phyloP scores from a whole-genome alignment of 2,888 invertebrate species.

The Orthosia gracilis region DNA sequence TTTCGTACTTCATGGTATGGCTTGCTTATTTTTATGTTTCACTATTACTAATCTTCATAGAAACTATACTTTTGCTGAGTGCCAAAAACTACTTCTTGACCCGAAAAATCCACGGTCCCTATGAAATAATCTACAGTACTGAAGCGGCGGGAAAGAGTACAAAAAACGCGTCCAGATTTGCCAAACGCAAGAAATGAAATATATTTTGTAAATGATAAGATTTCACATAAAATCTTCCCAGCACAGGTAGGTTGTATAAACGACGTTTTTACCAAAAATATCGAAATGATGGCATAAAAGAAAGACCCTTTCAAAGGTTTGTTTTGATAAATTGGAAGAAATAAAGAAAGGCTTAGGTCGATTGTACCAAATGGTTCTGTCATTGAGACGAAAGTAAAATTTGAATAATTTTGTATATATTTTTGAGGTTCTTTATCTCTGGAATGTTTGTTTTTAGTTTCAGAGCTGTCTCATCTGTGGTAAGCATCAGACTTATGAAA shows the following conservation, averaged over 20 bases:
- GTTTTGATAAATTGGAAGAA: conserved; percentile 76
- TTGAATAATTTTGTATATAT: conserved; percentile 65
- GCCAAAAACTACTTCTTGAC: too few relatives aligned
- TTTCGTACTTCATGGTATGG: background rate
- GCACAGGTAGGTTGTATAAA: conserved; percentile 54
- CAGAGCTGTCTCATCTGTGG: conserved; percentile 4
- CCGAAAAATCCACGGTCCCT: too few relatives aligned
- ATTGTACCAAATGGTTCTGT: conserved; percentile 70
- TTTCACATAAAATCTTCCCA: conserved; percentile 10
- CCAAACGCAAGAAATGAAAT: conserved; percentile 2
- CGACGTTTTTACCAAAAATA: conserved; percentile 64
- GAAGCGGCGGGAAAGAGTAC: too few relatives aligned
- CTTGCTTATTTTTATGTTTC: too few relatives aligned
- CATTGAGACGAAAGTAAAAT: conserved; percentile 69
- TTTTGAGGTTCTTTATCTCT: conserved; percentile 33
- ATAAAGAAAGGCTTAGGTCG: conserved; percentile 71
- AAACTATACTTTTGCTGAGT: too few relatives aligned
- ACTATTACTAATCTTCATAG: too few relatives aligned
- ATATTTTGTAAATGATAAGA: conserved; percentile 10
- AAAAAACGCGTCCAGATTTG: background rate
- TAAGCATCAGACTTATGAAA: conserved; percentile 6
- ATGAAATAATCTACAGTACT: too few relatives aligned
- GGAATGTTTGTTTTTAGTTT: conserved; percentile 35
- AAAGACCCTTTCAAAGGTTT: conserved; percentile 72
- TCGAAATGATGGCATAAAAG: conserved; percentile 66